Conservation (phyloP, 2,113 vertebrate genomes). For the Saguinus midas region DNA sequence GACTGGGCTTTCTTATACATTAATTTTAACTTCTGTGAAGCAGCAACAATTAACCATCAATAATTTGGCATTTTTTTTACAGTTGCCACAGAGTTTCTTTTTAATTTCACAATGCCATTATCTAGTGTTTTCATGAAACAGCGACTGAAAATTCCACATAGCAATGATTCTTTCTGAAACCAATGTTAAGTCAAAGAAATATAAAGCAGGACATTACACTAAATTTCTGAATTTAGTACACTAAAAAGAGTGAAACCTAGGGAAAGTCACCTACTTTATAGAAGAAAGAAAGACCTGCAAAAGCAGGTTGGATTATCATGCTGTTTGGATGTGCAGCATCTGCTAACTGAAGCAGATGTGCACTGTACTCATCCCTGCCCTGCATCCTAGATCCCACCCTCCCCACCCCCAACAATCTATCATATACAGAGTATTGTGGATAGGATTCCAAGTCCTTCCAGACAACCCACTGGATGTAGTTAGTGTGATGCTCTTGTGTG, state of each 20-base stretch:
- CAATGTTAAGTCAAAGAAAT: constrained; percentile 78
- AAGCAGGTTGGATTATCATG: background rate
- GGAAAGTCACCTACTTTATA: constrained; percentile 52
- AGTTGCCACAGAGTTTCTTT: constrained; percentile 76
- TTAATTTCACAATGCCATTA: constrained; percentile 82
- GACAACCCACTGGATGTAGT: background rate
- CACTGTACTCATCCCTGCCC: background rate
- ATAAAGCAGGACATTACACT: constrained; percentile 81
- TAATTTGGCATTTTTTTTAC: constrained; percentile 83
- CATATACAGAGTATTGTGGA: background rate
- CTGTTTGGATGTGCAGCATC: background rate
- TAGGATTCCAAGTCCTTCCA: background rate
- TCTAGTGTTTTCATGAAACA: constrained; percentile 86
- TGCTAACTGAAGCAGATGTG: background rate
- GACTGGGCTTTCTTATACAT: constrained; percentile 73
- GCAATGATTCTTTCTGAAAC: constrained; percentile 83
- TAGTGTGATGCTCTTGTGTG: background rate
- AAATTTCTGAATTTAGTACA: constrained; percentile 69
- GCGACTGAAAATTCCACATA: constrained; percentile 78
- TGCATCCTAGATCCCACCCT: background rate
- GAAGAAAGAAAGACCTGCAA: background rate
- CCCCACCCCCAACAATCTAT: background rate
- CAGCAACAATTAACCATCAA: constrained; percentile 78
- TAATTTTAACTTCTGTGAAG: constrained; percentile 80
- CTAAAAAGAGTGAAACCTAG: constrained; percentile 73